Base-by-base conservation (phyloP, 2,113 vertebrate species). In the Promerops cafer region DNA sequence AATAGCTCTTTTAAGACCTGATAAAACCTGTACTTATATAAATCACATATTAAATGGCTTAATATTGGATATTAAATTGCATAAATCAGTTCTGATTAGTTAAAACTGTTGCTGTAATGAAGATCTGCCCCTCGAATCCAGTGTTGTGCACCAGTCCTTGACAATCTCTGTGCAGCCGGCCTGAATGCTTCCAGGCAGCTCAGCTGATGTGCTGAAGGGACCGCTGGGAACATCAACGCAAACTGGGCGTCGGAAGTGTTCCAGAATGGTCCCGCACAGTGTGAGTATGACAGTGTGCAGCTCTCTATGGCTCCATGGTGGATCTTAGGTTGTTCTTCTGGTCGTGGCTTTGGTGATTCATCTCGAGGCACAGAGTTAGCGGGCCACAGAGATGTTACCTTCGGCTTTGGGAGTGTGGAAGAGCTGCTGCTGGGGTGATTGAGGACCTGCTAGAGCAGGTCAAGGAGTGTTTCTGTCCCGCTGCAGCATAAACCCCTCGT, bases 201-300 rank as follows among this genome's bases (percentile, higher is more conserved):
- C 24, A 2, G 21, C 3, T 30, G 60, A 6, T 35, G 26, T 10
- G 24, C 52, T 5, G 28, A 6, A 45, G 54, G 63, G 47, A 39
- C 10, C 1, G 10, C 30, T 33, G 69, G 65, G 26, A 26, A 40
- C 40, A n/a, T 23, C 54, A 28, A 59, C 4, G 7, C 42, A 2
- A 3, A 14, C 18, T 17, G 1, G 2, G 22, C 1, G 0, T 6
- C 23, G 9, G 1, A 13, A 27, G 20, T 4, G 9, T 64, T 63
- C n/a, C 6, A 3, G 2, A 11, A 11, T 0, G 11, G 24, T 45
- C 20, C 31, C 0, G 1, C 7, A 7, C 23, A 17, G 47, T 1
- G 6, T 3, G 2, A 17, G 7, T 7, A 15, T 5, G 56, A 22
- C 26, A 5, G 18, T 3, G 9, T 3, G 11, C 24, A 49, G 61